phyloP scores from a whole-genome alignment of 2,797 vertebrate genomes.

The Manis crassicaudata region DNA sequence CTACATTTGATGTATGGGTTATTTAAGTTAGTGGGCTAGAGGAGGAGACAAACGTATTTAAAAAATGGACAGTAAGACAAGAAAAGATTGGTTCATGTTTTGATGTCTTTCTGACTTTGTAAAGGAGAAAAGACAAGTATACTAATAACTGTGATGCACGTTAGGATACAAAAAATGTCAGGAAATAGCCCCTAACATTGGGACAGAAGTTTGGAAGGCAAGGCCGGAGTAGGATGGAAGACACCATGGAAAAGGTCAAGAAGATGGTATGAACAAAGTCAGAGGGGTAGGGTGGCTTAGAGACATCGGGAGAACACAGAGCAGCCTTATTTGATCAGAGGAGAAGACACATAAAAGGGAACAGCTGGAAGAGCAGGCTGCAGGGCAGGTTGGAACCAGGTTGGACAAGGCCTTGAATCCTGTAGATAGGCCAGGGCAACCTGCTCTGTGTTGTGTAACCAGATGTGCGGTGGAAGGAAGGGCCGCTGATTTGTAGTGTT shows the following conservation, averaged over 20 bases:
- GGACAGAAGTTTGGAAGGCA: neutral
- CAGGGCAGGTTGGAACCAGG: neutral
- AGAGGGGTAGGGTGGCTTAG: neutral
- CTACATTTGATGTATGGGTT: neutral
- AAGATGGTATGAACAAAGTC: fast-evolving
- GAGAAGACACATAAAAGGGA: neutral
- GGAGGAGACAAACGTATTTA: neutral
- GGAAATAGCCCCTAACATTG: neutral
- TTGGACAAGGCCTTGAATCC: neutral
- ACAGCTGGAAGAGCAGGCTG: neutral
- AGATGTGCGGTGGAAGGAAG: neutral
- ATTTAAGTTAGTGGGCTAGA: neutral
- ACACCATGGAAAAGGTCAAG: neutral
- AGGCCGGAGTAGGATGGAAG: neutral
- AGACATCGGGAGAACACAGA: neutral
- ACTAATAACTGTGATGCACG: neutral
- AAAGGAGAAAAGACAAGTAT: neutral
- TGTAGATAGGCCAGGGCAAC: neutral
- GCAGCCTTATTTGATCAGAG: neutral
- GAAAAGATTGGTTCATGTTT: neutral
- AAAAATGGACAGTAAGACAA: neutral
- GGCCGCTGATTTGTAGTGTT: neutral
- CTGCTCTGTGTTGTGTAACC: neutral
- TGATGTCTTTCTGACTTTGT: constrained; percentile 6
- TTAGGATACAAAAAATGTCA: neutral